phyloP scores from a whole-genome alignment of 2,113 vertebrate species.

The Nannobrachium achirus region DNA sequence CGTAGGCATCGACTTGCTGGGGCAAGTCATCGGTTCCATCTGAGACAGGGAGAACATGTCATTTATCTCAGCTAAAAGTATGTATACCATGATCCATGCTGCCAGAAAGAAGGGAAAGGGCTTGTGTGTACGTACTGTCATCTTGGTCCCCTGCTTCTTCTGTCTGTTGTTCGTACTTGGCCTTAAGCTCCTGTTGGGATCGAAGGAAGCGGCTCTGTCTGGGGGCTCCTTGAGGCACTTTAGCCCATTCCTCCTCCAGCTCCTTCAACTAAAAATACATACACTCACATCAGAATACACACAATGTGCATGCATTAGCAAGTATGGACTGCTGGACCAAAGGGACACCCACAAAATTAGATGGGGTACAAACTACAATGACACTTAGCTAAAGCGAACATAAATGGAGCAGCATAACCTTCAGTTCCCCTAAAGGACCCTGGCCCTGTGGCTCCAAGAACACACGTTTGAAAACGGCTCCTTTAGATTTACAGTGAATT shows the following conservation, averaged over 20 bases:
- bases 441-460: too few relatives aligned
- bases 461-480: too few relatives aligned
- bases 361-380: too few relatives aligned
- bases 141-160: slow-evolving; percentile 76
- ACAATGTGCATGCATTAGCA: too few relatives aligned
- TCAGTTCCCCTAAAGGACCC: too few relatives aligned
- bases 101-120: not conserved
- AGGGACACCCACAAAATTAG: too few relatives aligned
- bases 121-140: slow-evolving; percentile 71
- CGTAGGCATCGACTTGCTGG: slow-evolving; percentile 87
- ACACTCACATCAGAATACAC: not conserved
- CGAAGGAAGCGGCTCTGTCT: slow-evolving; percentile 88
- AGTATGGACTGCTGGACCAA: too few relatives aligned
- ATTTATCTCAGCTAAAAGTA: not conserved
- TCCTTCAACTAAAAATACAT: slow-evolving; percentile 84
- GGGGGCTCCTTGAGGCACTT: slow-evolving; percentile 81
- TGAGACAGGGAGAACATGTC: not conserved
- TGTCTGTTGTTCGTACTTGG: slow-evolving; percentile 85
- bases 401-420: too few relatives aligned
- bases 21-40: slow-evolving; percentile 77
- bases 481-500: too few relatives aligned
- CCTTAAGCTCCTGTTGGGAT: slow-evolving; percentile 90
- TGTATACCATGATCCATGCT: not conserved
- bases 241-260: slow-evolving; percentile 91
- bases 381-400: too few relatives aligned